Conservation (phyloP, 2,888 invertebrate genomes). For the Rhagonycha lutea region DNA sequence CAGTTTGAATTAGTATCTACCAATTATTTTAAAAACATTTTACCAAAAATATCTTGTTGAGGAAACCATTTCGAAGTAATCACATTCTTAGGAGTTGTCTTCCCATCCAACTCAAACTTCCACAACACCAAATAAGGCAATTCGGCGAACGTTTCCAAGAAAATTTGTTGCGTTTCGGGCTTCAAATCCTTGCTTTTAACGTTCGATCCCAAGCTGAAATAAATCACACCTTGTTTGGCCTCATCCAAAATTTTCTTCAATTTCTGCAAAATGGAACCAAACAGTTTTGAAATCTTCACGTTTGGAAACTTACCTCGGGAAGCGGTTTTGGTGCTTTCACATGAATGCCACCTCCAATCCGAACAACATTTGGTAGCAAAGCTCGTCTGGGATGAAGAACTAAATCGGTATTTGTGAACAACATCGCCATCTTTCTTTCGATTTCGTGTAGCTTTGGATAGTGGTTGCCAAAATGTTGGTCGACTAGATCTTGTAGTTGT, state of each 20-base stretch:
- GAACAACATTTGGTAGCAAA: not conserved
- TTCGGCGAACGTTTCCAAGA: slow-evolving; percentile 5
- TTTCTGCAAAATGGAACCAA: not conserved
- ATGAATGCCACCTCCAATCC: not conserved
- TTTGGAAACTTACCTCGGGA: not conserved
- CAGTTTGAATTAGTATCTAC: too few relatives aligned
- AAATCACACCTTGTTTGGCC: not conserved
- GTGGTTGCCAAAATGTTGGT: not conserved
- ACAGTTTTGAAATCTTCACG: not conserved
- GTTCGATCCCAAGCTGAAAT: not conserved
- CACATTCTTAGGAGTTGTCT: not conserved
- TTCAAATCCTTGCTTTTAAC: not conserved
- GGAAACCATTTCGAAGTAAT: not conserved
- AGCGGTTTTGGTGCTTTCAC: not conserved
- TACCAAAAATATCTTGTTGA: not conserved
- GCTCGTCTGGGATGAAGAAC: not conserved
- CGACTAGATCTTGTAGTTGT: not conserved
- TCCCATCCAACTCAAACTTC: not conserved
- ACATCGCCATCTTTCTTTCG: not conserved
- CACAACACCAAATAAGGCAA: not conserved
- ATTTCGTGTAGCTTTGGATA: not conserved
- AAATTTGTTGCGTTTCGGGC: not conserved
- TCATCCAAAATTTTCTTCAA: not conserved
- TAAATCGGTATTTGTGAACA: not conserved
- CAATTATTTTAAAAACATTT: not conserved